A percentile compares a stretch with the other conserved stretches of the same genome.
phyloP scores from a whole-genome alignment of 2,888 invertebrate genomes.

The Ganaspis brasiliensis region DNA sequence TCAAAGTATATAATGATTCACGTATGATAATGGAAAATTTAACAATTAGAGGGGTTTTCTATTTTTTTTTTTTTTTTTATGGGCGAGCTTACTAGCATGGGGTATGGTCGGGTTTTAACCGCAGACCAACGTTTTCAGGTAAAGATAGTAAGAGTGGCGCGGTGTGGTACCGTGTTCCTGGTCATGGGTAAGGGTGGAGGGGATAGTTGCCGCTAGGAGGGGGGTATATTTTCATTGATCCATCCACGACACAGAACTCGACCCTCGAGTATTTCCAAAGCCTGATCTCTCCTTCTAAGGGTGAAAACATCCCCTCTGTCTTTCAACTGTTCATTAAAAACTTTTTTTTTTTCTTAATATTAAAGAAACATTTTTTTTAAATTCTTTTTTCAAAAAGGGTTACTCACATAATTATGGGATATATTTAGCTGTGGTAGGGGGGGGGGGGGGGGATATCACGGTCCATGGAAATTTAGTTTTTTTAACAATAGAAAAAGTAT shows the following conservation, averaged over 20 bases:
- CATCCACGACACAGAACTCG: slow-evolving; percentile 73
- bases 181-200: slow-evolving; percentile 57
- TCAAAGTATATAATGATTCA: no score
- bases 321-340: background rate
- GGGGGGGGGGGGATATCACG: no score
- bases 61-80: background rate
- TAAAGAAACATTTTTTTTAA: no score
- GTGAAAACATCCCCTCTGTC: background rate
- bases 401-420: no score
- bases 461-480: no score
- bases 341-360: no score
- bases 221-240: slow-evolving; percentile 79
- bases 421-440: no score
- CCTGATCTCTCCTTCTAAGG: slow-evolving; percentile 56
- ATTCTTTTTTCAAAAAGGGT: background rate
- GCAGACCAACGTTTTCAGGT: slow-evolving; percentile 69
- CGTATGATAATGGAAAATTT: background rate
- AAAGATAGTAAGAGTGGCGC: slow-evolving; percentile 72
- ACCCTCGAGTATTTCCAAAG: slow-evolving; percentile 68
- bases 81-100: slow-evolving; percentile 29
- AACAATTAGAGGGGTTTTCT: background rate
- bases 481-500: no score
- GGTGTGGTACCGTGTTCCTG: slow-evolving; percentile 70
- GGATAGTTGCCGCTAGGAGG: slow-evolving; percentile 63
- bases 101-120: slow-evolving; percentile 31